phyloP scores from a whole-genome alignment of 1,140 invertebrate species.

The Drosophila rhopaloa region DNA sequence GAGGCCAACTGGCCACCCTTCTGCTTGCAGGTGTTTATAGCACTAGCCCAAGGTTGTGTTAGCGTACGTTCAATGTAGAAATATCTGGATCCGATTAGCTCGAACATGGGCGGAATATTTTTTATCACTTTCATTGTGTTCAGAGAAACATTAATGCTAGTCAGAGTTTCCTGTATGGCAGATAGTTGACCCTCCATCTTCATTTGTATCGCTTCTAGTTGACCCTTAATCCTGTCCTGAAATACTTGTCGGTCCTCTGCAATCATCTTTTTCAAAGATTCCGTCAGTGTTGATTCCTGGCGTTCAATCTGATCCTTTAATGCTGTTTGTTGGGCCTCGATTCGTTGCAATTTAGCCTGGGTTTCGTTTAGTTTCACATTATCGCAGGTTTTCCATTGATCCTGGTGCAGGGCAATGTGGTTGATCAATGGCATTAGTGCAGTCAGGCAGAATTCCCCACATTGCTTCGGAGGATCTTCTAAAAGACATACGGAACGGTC shows the following conservation, averaged over 20 bases:
- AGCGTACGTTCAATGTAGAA: slow-evolving; percentile 1
- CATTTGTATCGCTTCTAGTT: too few relatives aligned
- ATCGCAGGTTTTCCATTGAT: slow-evolving; percentile 10
- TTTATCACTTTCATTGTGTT: not conserved
- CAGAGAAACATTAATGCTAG: not conserved
- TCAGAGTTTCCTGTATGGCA: not conserved
- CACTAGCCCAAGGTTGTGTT: not conserved
- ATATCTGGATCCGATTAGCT: not conserved
- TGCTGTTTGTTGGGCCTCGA: not conserved
- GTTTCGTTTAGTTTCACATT: not conserved
- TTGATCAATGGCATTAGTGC: slow-evolving; percentile 7
- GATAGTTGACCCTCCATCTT: not conserved
- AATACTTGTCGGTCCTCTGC: too few relatives aligned
- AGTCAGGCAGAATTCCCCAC: slow-evolving; percentile 4
- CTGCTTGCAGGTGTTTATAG: not conserved
- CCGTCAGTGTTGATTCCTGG: too few relatives aligned
- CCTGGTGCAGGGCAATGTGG: slow-evolving; percentile 11
- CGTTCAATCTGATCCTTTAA: not conserved
- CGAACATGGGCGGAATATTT: not conserved
- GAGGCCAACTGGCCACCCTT: slow-evolving; percentile 3
- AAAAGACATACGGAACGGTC: not conserved
- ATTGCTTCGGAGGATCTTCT: slow-evolving; percentile 5
- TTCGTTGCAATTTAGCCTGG: not conserved
- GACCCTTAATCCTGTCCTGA: too few relatives aligned
- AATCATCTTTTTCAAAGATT: not conserved